Conservation (phyloP, 2,888 invertebrate genomes). For the Trypoxylon attenuatum region DNA sequence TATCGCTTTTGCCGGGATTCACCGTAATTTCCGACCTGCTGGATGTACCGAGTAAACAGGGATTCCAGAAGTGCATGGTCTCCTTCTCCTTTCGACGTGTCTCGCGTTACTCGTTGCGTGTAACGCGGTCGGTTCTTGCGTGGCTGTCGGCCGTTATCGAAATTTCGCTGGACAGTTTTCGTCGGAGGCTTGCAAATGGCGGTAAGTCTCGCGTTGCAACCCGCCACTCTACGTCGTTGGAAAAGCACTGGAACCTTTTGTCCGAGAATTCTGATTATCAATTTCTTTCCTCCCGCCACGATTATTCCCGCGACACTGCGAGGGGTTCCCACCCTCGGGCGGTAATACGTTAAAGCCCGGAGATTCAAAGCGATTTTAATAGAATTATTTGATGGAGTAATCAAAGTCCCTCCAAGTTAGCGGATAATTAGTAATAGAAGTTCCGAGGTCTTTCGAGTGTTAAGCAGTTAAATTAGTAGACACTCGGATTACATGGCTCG, state of each 20-base stretch:
- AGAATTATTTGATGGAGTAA: conserved; percentile 23
- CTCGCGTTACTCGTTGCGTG: too few relatives aligned
- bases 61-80: conserved; percentile 22
- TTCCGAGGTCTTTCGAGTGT: conserved; percentile 25
- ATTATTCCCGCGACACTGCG: too few relatives aligned
- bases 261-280: neutral
- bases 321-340: too few relatives aligned
- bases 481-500: conserved; percentile 35
- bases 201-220: too few relatives aligned
- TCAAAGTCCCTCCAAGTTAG: conserved; percentile 21
- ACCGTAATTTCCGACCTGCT: conserved; percentile 16
- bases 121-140: conserved; percentile 23
- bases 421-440: conserved; percentile 35
- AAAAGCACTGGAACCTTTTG: too few relatives aligned
- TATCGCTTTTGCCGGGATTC: conserved; percentile 23
- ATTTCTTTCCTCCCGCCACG: neutral
- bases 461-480: conserved; percentile 34
- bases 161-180: too few relatives aligned
- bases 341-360: too few relatives aligned
- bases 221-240: neutral
- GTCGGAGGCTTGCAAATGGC: too few relatives aligned
- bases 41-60: neutral
- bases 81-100: too few relatives aligned
- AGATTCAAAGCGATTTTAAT: conserved; percentile 10
- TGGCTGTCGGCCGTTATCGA: conserved; percentile 33